Evolutionary conservation across 2,113 vertebrate genomes (phyloP).

Genomic region (Pristiophorus japonicus): DNA sequence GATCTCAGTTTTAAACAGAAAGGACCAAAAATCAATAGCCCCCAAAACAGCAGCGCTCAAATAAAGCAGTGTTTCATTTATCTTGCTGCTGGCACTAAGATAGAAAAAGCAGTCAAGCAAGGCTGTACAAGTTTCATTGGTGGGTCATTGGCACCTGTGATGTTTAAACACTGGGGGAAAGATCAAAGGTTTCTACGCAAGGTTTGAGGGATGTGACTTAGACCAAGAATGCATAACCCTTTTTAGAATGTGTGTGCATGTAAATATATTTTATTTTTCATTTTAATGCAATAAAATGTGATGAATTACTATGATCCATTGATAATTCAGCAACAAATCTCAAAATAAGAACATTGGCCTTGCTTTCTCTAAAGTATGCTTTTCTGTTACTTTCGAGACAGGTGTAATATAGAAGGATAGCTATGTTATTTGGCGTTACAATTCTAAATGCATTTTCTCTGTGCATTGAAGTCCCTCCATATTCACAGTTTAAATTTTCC

Average conservation of each 20-base stretch:
- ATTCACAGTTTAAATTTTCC: background rate
- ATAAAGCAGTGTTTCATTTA: slow-evolving; percentile 75
- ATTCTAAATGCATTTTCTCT: background rate
- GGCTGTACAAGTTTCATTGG: slow-evolving; percentile 62
- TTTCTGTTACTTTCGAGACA: background rate
- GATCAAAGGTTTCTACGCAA: slow-evolving; percentile 58
- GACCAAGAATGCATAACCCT: background rate
- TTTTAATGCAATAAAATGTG: background rate
- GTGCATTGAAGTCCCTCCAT: background rate
- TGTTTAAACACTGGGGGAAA: slow-evolving; percentile 59
- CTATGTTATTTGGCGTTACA: background rate
- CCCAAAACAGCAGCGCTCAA: slow-evolving; percentile 75
- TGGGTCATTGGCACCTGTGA: slow-evolving; percentile 61
- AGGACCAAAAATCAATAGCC: slow-evolving; percentile 78
- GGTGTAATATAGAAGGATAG: background rate
- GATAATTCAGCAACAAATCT: background rate
- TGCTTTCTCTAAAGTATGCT: background rate
- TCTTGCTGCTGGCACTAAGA: slow-evolving; percentile 75
- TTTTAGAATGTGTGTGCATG: background rate
- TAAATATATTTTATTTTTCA: background rate
- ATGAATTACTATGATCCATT: background rate
- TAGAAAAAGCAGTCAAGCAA: slow-evolving; percentile 73
- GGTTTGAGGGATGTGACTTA: background rate
- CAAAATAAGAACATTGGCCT: background rate
- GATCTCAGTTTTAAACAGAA: slow-evolving; percentile 82